Percentiles rank a stretch among this genome's conserved stretches.
Conservation (phyloP, 2,113 vertebrate genomes). For the Brachypteracias leptosomus region DNA sequence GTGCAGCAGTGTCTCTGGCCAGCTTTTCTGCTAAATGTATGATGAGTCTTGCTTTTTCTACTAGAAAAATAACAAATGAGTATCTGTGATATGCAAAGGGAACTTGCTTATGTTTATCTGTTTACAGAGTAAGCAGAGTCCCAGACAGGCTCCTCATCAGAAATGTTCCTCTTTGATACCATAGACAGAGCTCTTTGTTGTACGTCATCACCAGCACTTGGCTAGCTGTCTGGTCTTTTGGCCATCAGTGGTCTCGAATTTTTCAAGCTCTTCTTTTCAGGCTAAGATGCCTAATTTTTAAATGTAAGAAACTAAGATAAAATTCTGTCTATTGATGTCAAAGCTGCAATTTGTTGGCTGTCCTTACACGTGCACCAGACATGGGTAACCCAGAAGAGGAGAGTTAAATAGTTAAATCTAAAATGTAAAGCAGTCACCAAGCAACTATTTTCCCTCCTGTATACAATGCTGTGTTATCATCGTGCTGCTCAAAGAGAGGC, state of each 20-base stretch:
- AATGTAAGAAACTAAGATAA: background rate
- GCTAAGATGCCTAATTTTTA: background rate
- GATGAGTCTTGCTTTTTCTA: background rate
- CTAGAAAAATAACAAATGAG: background rate
- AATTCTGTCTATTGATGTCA: background rate
- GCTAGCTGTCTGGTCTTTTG: background rate
- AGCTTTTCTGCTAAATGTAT: background rate
- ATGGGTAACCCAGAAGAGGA: background rate
- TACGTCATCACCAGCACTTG: background rate
- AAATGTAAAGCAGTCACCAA: background rate
- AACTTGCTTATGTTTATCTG: background rate
- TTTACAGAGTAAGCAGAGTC: background rate
- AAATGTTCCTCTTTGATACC: background rate
- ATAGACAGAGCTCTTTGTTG: background rate
- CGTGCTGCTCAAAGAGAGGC: background rate
- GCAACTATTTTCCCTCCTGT: background rate
- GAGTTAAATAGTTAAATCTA: slow-evolving; percentile 10
- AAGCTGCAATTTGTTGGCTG: background rate
- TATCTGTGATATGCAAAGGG: background rate
- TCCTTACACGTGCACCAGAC: background rate
- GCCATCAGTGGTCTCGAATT: background rate
- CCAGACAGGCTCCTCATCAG: background rate
- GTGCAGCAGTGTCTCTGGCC: background rate
- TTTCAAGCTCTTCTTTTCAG: background rate
- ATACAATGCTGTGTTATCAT: background rate